These are phyloP conservation scores for Pangasius sanitwongsei DNA, from an alignment of 2,797 vertebrate species.

Conservation along the genomic window DNA sequence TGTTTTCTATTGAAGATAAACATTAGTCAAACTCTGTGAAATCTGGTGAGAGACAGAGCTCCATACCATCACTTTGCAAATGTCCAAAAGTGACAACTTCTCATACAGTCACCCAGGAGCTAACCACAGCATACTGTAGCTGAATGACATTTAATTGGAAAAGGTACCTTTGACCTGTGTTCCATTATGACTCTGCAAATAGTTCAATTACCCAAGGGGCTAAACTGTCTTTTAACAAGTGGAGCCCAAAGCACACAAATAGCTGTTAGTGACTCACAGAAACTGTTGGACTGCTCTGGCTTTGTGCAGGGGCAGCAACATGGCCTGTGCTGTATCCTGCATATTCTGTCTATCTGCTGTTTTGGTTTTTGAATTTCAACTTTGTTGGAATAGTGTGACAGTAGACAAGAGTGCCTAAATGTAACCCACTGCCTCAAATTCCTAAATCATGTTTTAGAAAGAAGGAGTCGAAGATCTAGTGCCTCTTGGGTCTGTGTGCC, in stretches of 20 bases:
- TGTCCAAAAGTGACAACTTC: background rate
- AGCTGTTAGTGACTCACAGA: background rate
- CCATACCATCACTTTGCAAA: background rate
- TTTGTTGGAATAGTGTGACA: background rate
- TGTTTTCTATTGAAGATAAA: slow-evolving; percentile 18
- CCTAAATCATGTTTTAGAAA: background rate
- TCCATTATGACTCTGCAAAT: background rate
- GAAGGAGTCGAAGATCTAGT: background rate
- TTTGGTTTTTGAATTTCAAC: too few relatives aligned
- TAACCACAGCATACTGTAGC: background rate
- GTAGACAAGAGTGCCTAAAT: background rate
- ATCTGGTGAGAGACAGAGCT: background rate
- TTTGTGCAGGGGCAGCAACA: background rate
- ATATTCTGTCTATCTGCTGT: background rate
- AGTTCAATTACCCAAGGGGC: background rate
- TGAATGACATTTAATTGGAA: background rate
- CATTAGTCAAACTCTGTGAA: background rate
- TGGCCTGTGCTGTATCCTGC: background rate
- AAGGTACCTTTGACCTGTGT: background rate
- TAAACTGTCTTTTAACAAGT: background rate
- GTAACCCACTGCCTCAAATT: background rate
- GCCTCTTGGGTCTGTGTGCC: background rate
- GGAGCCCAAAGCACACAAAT: background rate
- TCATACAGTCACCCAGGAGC: background rate
- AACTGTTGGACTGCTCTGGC: background rate